A percentile compares a stretch with the other conserved stretches of the same genome.
Conservation (phyloP, 2,888 invertebrate species). For the Tanaodytes sp. region DNA sequence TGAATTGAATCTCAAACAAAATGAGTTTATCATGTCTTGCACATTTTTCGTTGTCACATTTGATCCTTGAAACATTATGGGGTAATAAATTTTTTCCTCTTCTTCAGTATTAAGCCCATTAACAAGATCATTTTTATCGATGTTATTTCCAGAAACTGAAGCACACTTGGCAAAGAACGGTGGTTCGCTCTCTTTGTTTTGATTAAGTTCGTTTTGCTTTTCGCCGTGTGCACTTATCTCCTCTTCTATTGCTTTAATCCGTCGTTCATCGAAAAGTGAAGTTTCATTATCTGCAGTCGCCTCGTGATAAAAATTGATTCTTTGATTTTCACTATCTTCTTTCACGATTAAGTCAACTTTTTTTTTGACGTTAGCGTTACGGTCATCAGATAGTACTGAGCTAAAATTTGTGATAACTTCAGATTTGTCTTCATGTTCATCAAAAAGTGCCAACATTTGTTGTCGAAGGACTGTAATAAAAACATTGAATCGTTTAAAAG, state of each 20-base stretch:
- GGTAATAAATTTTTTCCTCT: conserved; percentile 10
- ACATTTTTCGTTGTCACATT: conserved; percentile 7
- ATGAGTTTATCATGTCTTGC: conserved; percentile 15
- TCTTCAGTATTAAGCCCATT: neutral
- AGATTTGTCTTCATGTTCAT: no score
- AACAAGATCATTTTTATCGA: neutral
- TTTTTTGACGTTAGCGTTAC: no score
- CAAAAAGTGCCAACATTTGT: no score
- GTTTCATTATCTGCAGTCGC: neutral
- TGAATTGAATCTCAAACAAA: conserved; percentile 16
- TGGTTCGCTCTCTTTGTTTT: neutral
- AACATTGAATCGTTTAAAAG: no score
- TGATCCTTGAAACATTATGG: conserved; percentile 15
- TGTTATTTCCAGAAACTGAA: neutral
- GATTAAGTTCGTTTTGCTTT: neutral
- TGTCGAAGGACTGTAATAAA: no score
- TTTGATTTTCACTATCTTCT: neutral
- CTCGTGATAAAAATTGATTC: neutral
- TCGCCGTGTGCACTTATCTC: neutral
- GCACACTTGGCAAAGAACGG: neutral
- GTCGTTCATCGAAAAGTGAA: neutral
- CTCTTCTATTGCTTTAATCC: neutral
- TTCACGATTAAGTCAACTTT: neutral
- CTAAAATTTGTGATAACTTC: no score
- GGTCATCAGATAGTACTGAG: no score